Percentiles rank a stretch among this genome's conserved stretches.
phyloP scores from a whole-genome alignment of 1,140 invertebrate species.

The Hetaerina americana region DNA sequence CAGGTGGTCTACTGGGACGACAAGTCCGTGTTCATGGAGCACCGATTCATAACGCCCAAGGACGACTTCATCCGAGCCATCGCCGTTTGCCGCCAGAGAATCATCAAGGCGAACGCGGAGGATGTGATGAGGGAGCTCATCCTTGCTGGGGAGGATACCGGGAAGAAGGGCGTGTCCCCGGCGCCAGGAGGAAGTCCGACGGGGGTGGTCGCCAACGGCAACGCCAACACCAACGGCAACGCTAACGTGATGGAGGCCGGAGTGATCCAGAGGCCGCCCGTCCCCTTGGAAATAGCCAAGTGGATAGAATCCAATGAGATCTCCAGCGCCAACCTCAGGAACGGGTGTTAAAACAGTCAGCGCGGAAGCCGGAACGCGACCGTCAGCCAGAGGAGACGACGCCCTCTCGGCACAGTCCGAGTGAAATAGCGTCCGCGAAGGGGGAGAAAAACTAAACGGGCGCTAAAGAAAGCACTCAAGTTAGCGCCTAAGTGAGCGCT shows the following conservation, averaged over 20 bases:
- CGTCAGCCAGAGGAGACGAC: neutral
- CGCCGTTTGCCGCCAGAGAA: slow-evolving; percentile 56
- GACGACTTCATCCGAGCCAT: slow-evolving; percentile 73
- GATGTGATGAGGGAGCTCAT: slow-evolving; percentile 31
- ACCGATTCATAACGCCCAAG: slow-evolving; percentile 60
- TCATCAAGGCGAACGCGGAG: slow-evolving; percentile 55
- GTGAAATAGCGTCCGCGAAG: too few species aligned
- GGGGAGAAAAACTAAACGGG: too few species aligned
- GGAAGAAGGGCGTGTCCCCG: slow-evolving; percentile 26
- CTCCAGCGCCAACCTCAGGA: slow-evolving; percentile 42
- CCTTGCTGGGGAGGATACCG: slow-evolving; percentile 29
- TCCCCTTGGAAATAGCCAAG: slow-evolving; percentile 42
- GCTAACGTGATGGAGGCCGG: slow-evolving; percentile 24
- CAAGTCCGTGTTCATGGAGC: slow-evolving; percentile 72
- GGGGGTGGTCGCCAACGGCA: slow-evolving; percentile 30
- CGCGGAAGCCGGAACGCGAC: neutral
- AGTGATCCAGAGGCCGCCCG: slow-evolving; percentile 36
- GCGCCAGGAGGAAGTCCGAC: slow-evolving; percentile 27
- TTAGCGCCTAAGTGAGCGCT: too few species aligned
- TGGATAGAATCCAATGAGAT: slow-evolving; percentile 58
- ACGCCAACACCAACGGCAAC: slow-evolving; percentile 25
- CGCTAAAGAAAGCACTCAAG: too few species aligned
- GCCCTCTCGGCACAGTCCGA: neutral
- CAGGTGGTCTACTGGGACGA: slow-evolving; percentile 75
- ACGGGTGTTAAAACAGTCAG: neutral